Evolutionary conservation across 2,797 vertebrate species (phyloP), one percentile per base, ranked within the genome.

Genomic region (Lepilemur septentrionalis): DNA sequence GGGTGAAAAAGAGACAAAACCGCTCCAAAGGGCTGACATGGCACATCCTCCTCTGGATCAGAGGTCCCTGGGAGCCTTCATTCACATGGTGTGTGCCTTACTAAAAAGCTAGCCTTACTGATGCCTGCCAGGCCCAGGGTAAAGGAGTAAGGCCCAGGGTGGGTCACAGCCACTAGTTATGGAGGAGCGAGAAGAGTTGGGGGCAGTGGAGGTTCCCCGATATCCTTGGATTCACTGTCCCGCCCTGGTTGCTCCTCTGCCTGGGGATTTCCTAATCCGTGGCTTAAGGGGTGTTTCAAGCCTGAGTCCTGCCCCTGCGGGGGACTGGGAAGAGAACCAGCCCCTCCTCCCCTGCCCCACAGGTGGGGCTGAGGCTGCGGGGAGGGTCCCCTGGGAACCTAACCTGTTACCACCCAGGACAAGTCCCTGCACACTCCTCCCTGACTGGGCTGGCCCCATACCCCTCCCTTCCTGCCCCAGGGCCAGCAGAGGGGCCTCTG

Each of bases 371-470:
- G 57, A 35, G 81, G 28, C 59, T 65, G 9, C 14, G 50, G 89
- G 46, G 41, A 75, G 70, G 65, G 46, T 57, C n/a, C 65, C 48
- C 67, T 70, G 50, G 81, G 46, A 83, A 86, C 18, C 28, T 55
- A 76, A 70, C 38, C 82, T 67, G 81, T 55, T 20, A 20, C 63
- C 15, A 22, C 70, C 59, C 50, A 30, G 38, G 89, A 89, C 94
- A 92, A 67, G 84, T 91, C 41, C 70, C 83, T 81, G 82, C 89
- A 88, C 5, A 52, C 38, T 57, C 17, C 67, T 85, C 82, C 63
- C 86, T 52, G 73, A 13, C 15, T 76, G 46, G 80, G 57, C 32
- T 7, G 14, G 22, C 4, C 30, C 30, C 5, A 1, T 14, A 46
- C 50, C 91, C 10, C 76, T 86, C 88, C 46, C 23, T 92, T 55